Base-by-base conservation (phyloP, 2,797 vertebrate species). In the Gila robusta region DNA sequence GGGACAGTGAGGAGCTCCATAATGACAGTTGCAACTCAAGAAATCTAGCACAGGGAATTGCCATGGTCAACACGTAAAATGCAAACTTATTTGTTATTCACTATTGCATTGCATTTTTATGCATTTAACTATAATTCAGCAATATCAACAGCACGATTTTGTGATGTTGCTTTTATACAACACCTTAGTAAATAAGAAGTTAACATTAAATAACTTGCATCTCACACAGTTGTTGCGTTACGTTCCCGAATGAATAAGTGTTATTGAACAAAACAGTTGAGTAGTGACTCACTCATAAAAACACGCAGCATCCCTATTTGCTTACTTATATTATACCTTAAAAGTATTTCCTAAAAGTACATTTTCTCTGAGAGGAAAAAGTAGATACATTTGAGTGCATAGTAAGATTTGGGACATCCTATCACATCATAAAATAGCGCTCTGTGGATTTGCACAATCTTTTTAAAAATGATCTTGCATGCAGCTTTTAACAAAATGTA, bases 21-120 rank as follows among this genome's bases (percentile, higher is more conserved):
- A 49, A 28, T 84, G 87, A 88, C 81, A 85, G 32, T 66, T 35
- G 17, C 9, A 73, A 47, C 26, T 81, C 28, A 76, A 52, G 26
- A 81, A 70, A 66, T 66, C 54, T 37, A 79, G 59, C n/a, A 9
- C 32, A n/a, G 35, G n/a, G 56, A n/a, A 62, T 62, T 26, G n/a
- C 19, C 11, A 19, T 9, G 81, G 49, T 28, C 23, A 21, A 54
- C 9, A 32, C 12, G 37, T 74, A n/a, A n/a, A 66, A 64, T 47
- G 10, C n/a, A 66, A 66, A 6, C 56, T 41, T 35, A 1, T 56
- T 76, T 76, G 47, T 21, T 23, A 8, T 56, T 56, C 19, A 37
- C 11, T 49, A 28, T 52, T 37, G 14, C 6, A 56, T 23, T 23
- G 49, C 11, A 28, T 47, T 26, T 52, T 17, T 41, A 41, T n/a